These are phyloP conservation scores for Ashinkailepas kermadecensis DNA, from an alignment of 2,888 invertebrate species.

Conservation along the genomic window DNA sequence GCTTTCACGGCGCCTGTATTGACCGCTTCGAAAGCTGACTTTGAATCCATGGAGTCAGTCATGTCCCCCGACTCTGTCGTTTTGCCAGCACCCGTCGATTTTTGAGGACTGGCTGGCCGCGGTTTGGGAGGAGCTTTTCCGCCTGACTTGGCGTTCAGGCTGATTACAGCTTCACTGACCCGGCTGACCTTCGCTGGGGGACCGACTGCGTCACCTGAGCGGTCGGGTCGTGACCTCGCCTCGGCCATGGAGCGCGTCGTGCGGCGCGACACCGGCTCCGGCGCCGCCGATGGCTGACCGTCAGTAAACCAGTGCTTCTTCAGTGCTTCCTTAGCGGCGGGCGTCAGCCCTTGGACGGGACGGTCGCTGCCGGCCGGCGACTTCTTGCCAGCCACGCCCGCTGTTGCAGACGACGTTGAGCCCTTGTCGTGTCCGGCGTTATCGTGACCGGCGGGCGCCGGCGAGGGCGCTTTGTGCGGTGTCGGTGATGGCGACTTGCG, in stretches of 20 bases:
- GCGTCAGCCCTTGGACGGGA: background rate
- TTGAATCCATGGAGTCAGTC: background rate
- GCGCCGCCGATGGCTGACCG: background rate
- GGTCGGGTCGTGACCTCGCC: background rate
- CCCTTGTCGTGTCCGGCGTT: too few species aligned
- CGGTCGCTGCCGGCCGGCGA: background rate
- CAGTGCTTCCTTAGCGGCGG: background rate
- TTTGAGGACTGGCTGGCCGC: background rate
- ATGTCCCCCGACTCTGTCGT: background rate
- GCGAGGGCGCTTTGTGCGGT: background rate
- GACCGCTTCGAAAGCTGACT: background rate
- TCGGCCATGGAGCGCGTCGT: background rate
- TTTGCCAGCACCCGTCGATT: background rate
- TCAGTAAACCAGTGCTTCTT: conserved; percentile 13
- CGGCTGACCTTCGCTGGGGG: background rate
- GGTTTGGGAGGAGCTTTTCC: background rate
- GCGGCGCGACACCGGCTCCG: background rate
- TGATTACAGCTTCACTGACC: background rate
- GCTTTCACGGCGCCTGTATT: too few species aligned
- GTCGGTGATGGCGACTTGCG: background rate
- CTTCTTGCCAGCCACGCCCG: too few species aligned
- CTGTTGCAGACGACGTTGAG: too few species aligned
- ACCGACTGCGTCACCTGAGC: background rate
- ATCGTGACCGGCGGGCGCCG: background rate
- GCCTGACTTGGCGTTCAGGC: background rate